These are phyloP conservation scores for Timema cristinae DNA, from an alignment of 2,888 invertebrate species.

Conservation along the genomic window DNA sequence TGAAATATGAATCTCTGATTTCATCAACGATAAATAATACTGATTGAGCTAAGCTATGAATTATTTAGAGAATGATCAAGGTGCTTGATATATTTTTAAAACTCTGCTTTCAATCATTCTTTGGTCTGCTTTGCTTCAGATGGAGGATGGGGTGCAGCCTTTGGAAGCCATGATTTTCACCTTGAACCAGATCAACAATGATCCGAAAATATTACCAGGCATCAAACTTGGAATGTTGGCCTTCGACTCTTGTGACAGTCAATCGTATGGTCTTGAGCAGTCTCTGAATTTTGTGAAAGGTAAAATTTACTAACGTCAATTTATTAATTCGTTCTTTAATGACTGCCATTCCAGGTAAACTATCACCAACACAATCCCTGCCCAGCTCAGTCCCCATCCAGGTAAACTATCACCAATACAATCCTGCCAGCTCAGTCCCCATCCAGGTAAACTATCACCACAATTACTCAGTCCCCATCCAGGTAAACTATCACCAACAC, in stretches of 20 bases:
- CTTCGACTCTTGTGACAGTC: slow-evolving; percentile 61
- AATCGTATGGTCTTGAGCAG: slow-evolving; percentile 63
- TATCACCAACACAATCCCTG: neutral
- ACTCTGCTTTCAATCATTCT: too few species aligned
- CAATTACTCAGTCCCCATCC: too few species aligned
- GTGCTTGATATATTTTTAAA: too few species aligned
- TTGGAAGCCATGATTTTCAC: slow-evolving; percentile 66
- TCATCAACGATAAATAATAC: too few species aligned
- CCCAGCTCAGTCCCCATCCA: slow-evolving; percentile 52
- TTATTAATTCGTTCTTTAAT: neutral
- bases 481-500: too few species aligned
- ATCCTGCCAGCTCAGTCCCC: too few species aligned
- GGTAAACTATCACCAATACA: slow-evolving; percentile 36
- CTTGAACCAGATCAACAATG: slow-evolving; percentile 60
- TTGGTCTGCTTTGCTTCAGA: slow-evolving; percentile 45
- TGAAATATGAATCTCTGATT: too few species aligned
- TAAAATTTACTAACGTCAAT: slow-evolving; percentile 28
- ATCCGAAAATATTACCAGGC: slow-evolving; percentile 55
- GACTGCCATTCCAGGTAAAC: slow-evolving; percentile 48
- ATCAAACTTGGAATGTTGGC: slow-evolving; percentile 58
- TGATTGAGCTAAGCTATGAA: too few species aligned
- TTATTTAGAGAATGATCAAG: too few species aligned
- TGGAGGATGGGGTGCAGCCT: slow-evolving; percentile 65
- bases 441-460: too few species aligned
- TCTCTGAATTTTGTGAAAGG: slow-evolving; percentile 63